Base-by-base conservation (phyloP, 2,888 invertebrate species). In the Scrobipalpa atriplicella region DNA sequence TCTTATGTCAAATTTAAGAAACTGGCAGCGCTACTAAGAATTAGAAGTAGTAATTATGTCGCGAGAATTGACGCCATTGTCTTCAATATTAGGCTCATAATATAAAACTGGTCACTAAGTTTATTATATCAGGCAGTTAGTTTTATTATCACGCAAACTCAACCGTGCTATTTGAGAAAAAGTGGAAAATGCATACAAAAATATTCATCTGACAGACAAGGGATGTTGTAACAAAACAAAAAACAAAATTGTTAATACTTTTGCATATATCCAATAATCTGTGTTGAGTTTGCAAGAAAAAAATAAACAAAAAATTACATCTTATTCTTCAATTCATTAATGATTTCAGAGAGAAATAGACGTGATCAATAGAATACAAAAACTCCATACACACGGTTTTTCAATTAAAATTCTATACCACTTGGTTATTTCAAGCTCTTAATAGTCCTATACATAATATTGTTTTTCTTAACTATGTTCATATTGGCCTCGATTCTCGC, bases 101-200 rank as follows among this genome's bases (percentile, higher is more conserved):
- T 29, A 29, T 29, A 29, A 29, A 29, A 29, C 29, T 29, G 29
- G 29, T 29, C 29, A 29, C 29, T 29, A 29, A 29, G 16, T 47
- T 0, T 47, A 16, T 10, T 47, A n/a, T 7, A 6, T n/a, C 47
- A 47, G n/a, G 47, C 47, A n/a, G n/a, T n/a, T n/a, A n/a, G n/a
- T n/a, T n/a, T n/a, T n/a, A 47, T n/a, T 10, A n/a, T 47, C 1
- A 0, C 47, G 47, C 47, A 47, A 47, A 47, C 47, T 47, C 47
- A 47, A 47, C 29, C 5, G 29, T 29, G 16, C n/a, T 47, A 16
- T 7, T 5, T 16, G 47, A 47, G n/a, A 16, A 47, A 47, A 47
- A 16, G n/a, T 47, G 47, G 47, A 47, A 47, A 47, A 47, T 47
- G 47, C 47, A 47, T 16, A 47, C 47, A 47, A 47, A 47, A 47